These are phyloP conservation scores for Zapus hudsonius DNA, from an alignment of 2,113 vertebrate genomes.

Conservation along the genomic window DNA sequence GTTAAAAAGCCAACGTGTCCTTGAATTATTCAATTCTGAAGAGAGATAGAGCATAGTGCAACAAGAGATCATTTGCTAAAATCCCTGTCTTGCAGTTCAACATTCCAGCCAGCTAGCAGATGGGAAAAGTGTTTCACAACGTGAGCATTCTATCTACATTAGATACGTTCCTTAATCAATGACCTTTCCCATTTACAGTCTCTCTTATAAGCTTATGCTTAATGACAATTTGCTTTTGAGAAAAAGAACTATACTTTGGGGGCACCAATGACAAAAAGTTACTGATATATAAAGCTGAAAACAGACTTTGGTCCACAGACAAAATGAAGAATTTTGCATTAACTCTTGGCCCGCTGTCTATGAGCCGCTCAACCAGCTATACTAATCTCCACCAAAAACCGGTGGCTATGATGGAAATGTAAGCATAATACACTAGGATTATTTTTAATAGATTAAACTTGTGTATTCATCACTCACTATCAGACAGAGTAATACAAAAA, in stretches of 20 bases:
- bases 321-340: not conserved
- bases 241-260: not conserved
- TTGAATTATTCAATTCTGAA: conserved; percentile 24
- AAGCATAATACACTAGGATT: not conserved
- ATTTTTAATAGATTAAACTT: not conserved
- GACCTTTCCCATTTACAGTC: not conserved
- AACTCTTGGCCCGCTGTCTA: not conserved
- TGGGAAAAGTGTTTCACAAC: not conserved
- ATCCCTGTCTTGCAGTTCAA: not conserved
- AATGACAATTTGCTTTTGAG: conserved; percentile 16
- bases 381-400: not conserved
- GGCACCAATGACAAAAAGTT: not conserved
- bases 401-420: not conserved
- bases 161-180: not conserved
- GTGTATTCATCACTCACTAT: not conserved
- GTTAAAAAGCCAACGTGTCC: conserved; percentile 6
- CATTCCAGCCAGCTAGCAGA: not conserved
- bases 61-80: not conserved
- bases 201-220: not conserved
- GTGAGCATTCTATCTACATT: not conserved
- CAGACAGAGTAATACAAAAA: not conserved
- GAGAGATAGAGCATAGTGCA: not conserved
- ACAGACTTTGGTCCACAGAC: not conserved
- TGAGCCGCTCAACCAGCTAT: not conserved
- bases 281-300: not conserved